Conservation (phyloP, 2,797 vertebrate species). For the Avahi laniger region DNA sequence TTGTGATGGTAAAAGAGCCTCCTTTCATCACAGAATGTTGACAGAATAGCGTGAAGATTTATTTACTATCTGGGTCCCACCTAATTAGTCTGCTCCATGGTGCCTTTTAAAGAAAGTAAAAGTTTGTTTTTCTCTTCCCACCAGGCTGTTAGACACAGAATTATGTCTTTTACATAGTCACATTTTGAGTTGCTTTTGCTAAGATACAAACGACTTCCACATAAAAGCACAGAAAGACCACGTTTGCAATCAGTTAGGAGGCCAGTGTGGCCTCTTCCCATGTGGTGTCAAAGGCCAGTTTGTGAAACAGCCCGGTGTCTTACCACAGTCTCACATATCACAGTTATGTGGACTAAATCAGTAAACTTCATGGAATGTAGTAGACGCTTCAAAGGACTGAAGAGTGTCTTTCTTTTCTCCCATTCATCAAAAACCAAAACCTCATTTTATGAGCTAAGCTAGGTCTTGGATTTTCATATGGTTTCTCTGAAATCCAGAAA, state of each 20-base stretch:
- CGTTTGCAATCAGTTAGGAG: not conserved
- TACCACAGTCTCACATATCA: not conserved
- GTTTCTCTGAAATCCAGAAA: constrained; percentile 59
- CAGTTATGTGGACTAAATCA: not conserved
- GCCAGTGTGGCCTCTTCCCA: not conserved
- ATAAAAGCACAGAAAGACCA: not conserved
- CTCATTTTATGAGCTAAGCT: constrained; percentile 45
- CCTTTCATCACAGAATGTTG: constrained; percentile 43
- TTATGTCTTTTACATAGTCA: not conserved
- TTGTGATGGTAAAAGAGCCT: constrained; percentile 13
- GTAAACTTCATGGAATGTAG: not conserved
- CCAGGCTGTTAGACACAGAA: not conserved
- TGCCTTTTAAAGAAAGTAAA: constrained; percentile 33
- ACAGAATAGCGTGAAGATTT: not conserved
- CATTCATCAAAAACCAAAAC: constrained; percentile 38
- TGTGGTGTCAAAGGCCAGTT: not conserved
- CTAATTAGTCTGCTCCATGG: not conserved
- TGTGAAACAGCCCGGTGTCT: not conserved
- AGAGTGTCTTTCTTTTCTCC: not conserved
- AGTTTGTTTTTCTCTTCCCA: constrained; percentile 51
- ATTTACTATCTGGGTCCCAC: not conserved
- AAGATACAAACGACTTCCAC: not conserved
- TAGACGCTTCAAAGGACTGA: not conserved
- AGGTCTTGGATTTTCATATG: constrained; percentile 44
- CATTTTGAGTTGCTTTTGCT: not conserved